These are phyloP conservation scores for Forbesichthys agassizii DNA, from an alignment of 2,113 vertebrate genomes.

Conservation along the genomic window DNA sequence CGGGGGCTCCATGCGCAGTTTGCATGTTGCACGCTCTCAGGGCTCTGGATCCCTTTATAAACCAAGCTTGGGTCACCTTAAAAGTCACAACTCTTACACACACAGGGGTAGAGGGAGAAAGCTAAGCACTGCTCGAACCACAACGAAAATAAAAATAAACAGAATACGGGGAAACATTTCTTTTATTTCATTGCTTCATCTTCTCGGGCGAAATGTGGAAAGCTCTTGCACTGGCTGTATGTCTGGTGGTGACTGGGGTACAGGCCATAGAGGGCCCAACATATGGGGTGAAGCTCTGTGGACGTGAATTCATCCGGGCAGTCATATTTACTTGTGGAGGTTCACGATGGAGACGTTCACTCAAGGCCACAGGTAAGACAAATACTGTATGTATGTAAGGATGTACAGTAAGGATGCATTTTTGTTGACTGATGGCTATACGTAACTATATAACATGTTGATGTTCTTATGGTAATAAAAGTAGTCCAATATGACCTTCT, in stretches of 20 bases:
- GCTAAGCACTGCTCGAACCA: constrained; percentile 22
- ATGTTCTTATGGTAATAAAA: too few species aligned
- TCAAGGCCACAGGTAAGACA: constrained; percentile 67
- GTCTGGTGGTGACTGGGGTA: constrained; percentile 73
- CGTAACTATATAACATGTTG: too few species aligned
- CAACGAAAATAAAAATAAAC: not conserved
- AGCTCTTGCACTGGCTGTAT: constrained; percentile 58
- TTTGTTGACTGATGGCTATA: too few species aligned
- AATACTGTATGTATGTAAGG: too few species aligned
- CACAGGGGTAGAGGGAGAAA: constrained; percentile 29
- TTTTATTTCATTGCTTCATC: constrained; percentile 1
- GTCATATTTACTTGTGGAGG: constrained; percentile 88
- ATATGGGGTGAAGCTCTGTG: constrained; percentile 84
- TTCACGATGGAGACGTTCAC: constrained; percentile 82
- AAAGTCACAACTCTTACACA: constrained; percentile 48
- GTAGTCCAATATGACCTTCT: too few species aligned
- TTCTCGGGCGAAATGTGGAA: constrained; percentile 69
- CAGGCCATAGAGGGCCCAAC: constrained; percentile 64
- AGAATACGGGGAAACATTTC: not conserved
- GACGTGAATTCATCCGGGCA: constrained; percentile 85
- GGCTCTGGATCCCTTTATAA: constrained; percentile 68
- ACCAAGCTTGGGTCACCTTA: constrained; percentile 44
- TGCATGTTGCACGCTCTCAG: constrained; percentile 20
- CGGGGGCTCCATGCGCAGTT: constrained; percentile 35
- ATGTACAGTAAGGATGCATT: too few species aligned